Base-by-base conservation (phyloP, 2,113 vertebrate species). In the Proterorhinus semilunaris region DNA sequence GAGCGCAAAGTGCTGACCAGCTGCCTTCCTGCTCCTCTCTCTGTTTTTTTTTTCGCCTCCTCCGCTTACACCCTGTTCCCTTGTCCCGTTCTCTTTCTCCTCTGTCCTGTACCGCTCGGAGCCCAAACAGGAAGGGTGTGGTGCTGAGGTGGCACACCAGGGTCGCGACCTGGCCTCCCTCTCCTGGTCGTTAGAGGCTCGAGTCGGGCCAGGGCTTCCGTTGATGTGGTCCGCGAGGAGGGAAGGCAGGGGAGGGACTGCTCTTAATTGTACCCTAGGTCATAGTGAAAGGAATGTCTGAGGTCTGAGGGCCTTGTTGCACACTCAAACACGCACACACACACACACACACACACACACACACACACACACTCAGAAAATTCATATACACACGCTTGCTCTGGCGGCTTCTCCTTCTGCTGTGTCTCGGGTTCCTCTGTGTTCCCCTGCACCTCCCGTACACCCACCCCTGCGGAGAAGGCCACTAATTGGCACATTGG, bases 401-500 rank as follows among this genome's bases (percentile, higher is more conserved):
- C 81, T 16, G 10, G 62, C 62, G 74, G 71, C 84, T 65, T 76
- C 86, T 80, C 72, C 63, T 83, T 82, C 83, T 83, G 80, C 84
- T 83, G 82, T 87, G 72, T 80, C 83, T 87, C 80, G 82, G 76
- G 85, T 84, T 87, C 82, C 78, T 87, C 86, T 91, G 83, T 90
- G 89, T 89, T 87, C 86, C 86, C 83, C 86, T 58, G 55, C 55
- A 88, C 88, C 88, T 91, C 87, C 87, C 80, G 80, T 89, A 87
- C 89, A 86, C 86, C 86, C 86, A 85, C 90, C 90, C 89, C 90
- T 89, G 89, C 68, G 86, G 90, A 91, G 91, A 92, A 86, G 89
- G 89, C 92, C 93, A 90, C 92, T 93, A 93, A 94, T 94, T 92
- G 93, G 92, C 92, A 92, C 88, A 90, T 93, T 91, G 86, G 88